Conservation (phyloP, 1,140 invertebrate genomes). For the Philopotamus ludificatus region DNA sequence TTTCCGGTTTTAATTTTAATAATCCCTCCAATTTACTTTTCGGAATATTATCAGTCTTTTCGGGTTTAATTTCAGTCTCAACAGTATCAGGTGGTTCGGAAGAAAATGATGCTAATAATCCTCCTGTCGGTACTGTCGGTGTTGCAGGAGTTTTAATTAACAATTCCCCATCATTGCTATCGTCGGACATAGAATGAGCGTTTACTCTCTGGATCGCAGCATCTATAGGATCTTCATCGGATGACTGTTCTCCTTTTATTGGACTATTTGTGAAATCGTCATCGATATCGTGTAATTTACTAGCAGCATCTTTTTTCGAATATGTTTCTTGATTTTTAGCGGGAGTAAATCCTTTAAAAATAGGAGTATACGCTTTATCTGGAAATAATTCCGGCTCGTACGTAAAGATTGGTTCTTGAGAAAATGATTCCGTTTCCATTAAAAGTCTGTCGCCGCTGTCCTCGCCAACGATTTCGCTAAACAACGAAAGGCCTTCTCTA, state of each 20-base stretch:
- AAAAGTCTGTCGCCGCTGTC: slow-evolving; percentile 56
- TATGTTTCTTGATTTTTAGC: slow-evolving; percentile 57
- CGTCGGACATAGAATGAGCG: slow-evolving; percentile 49
- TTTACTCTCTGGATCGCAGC: slow-evolving; percentile 53
- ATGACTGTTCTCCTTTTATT: slow-evolving; percentile 56
- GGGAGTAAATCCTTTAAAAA: slow-evolving; percentile 55
- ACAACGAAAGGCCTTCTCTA: slow-evolving; percentile 46
- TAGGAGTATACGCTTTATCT: slow-evolving; percentile 51
- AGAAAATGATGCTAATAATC: slow-evolving; percentile 22
- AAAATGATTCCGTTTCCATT: slow-evolving; percentile 60
- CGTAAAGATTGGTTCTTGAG: slow-evolving; percentile 61
- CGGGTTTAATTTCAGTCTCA: background rate
- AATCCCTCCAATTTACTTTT: slow-evolving; percentile 26
- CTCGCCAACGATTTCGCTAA: slow-evolving; percentile 55
- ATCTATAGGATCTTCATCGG: slow-evolving; percentile 59
- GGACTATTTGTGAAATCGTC: slow-evolving; percentile 55
- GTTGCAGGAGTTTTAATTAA: slow-evolving; percentile 42
- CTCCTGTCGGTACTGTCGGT: slow-evolving; percentile 26
- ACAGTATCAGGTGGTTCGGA: slow-evolving; percentile 4
- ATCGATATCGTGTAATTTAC: slow-evolving; percentile 54
- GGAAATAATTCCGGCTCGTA: slow-evolving; percentile 58
- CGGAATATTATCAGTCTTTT: background rate
- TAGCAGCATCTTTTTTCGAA: slow-evolving; percentile 55
- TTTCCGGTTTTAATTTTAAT: slow-evolving; percentile 37
- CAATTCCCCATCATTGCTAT: slow-evolving; percentile 47